Percentiles rank a stretch among this genome's conserved stretches.
Evolutionary conservation across 53 echinoderm and acorn worm genomes (phyloP).

Genomic region (Pentamera pediparva): DNA sequence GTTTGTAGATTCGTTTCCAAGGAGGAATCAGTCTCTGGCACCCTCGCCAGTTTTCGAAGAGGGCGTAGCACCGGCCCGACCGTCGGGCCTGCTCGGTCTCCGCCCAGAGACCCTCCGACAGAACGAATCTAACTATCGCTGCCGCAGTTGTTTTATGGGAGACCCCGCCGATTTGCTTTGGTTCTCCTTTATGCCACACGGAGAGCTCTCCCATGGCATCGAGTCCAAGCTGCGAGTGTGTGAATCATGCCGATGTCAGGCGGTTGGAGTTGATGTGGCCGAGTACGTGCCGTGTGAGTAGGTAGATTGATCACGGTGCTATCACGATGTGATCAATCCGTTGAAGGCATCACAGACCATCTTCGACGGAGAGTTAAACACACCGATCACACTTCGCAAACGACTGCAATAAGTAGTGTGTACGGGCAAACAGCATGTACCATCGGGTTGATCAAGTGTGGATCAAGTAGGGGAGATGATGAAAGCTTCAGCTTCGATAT

Average conservation of each 20-base stretch:
- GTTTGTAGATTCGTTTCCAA: slow-evolving; percentile 73
- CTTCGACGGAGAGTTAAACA: too few relatives aligned
- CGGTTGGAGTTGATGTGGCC: too few relatives aligned
- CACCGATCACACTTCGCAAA: too few relatives aligned
- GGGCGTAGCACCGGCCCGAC: slow-evolving; percentile 57
- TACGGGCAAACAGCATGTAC: too few relatives aligned
- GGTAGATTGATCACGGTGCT: too few relatives aligned
- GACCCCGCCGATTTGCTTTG: slow-evolving; percentile 76
- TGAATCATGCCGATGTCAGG: slow-evolving; percentile 24
- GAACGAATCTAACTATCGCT: slow-evolving; percentile 65
- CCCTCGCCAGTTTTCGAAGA: slow-evolving; percentile 92
- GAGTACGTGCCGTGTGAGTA: too few relatives aligned
- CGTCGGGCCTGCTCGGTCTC: slow-evolving; percentile 47
- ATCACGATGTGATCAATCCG: too few relatives aligned
- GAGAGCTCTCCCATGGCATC: slow-evolving; percentile 78
- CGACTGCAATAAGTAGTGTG: too few relatives aligned
- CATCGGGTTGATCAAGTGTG: too few relatives aligned
- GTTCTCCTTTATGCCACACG: slow-evolving; percentile 81
- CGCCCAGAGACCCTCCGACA: slow-evolving; percentile 50
- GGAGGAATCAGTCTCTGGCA: slow-evolving; percentile 81
- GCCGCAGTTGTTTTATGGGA: slow-evolving; percentile 70
- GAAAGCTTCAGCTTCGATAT: too few relatives aligned
- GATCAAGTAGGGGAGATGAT: too few relatives aligned
- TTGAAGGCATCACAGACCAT: too few relatives aligned
- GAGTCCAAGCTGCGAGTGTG: not conserved